Conservation (phyloP, 2,888 invertebrate genomes). For the Nipponacmea schrenckii region DNA sequence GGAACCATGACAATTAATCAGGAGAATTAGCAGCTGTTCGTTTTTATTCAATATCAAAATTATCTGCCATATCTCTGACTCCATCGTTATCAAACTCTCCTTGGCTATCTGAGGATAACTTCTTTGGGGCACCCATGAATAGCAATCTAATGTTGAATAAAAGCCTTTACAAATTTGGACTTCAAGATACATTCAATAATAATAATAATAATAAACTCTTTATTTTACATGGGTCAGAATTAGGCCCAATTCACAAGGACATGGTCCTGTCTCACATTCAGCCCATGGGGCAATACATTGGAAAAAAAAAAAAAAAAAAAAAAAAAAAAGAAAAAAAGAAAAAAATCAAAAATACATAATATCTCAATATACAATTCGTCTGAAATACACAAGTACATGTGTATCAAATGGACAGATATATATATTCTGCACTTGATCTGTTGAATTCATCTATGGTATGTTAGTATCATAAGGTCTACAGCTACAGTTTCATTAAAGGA, state of each 20-base stretch:
- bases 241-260: no score
- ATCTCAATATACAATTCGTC: no score
- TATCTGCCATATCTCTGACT: constrained; percentile 26
- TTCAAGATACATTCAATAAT: constrained; percentile 19
- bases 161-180: constrained; percentile 24
- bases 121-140: constrained; percentile 22
- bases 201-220: no score
- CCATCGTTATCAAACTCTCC: constrained; percentile 24
- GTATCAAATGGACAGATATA: no score
- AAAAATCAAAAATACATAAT: no score
- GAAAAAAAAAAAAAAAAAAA: no score
- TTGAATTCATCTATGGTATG: constrained; percentile 26
- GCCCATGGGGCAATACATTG: no score
- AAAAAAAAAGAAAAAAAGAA: no score
- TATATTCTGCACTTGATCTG: constrained; percentile 26
- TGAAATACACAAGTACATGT: no score
- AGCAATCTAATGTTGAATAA: constrained; percentile 22
- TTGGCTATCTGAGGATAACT: no score
- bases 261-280: no score
- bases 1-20: constrained; percentile 13
- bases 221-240: no score
- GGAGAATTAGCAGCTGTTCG: constrained; percentile 11
- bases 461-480: constrained; percentile 23
- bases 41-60: constrained; percentile 24
- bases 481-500: constrained; percentile 25